Evolutionary conservation across 1,140 invertebrate genomes (phyloP).

Genomic region (Drosophila ananassae): DNA sequence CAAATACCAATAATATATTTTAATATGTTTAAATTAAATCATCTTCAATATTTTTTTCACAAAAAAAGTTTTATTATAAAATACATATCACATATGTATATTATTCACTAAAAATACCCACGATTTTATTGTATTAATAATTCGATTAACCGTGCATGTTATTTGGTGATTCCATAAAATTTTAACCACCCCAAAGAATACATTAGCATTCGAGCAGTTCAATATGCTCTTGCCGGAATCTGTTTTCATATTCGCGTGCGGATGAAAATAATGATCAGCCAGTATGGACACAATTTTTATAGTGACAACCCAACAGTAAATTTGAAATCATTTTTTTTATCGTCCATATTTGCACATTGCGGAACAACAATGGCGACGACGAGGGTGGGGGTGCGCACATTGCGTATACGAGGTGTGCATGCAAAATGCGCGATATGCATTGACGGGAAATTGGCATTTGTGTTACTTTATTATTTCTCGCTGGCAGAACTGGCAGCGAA

Average conservation of each 20-base stretch:
- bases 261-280: slow-evolving; percentile 19
- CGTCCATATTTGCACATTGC: slow-evolving; percentile 37
- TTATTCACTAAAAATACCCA: neutral
- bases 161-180: slow-evolving; percentile 8
- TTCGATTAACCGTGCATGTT: slow-evolving; percentile 11
- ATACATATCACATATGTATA: neutral
- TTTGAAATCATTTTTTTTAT: slow-evolving; percentile 34
- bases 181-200: slow-evolving; percentile 8
- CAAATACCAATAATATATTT: neutral
- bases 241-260: neutral
- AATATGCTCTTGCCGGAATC: slow-evolving; percentile 1
- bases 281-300: slow-evolving; percentile 30
- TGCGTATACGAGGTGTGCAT: slow-evolving; percentile 63
- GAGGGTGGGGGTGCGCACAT: slow-evolving; percentile 36
- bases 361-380: slow-evolving; percentile 9
- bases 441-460: slow-evolving; percentile 77
- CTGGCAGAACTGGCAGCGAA: slow-evolving; percentile 6
- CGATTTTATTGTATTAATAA: neutral
- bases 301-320: slow-evolving; percentile 31
- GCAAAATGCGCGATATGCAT: slow-evolving; percentile 51
- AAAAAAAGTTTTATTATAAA: too few species aligned
- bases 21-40: neutral
- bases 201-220: neutral
- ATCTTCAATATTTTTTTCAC: neutral
- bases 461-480: slow-evolving; percentile 71